Percentiles rank a stretch among this genome's conserved stretches.
These are phyloP conservation scores for Eretmocerus hayati DNA, from an alignment of 2,888 invertebrate genomes.

Conservation along the genomic window DNA sequence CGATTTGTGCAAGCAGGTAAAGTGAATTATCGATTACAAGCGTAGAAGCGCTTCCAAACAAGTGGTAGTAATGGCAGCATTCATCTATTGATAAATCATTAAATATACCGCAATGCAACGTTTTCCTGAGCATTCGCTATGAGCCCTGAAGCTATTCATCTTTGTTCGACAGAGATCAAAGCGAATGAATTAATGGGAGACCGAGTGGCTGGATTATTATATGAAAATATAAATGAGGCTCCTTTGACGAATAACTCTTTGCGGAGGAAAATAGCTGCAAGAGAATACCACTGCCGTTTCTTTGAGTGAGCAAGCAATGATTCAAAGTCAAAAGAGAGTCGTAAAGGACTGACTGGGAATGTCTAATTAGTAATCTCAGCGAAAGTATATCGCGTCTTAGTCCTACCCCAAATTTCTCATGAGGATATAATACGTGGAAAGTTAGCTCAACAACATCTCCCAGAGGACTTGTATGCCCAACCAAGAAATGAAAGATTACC, in stretches of 20 bases:
- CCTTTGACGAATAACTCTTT: background rate
- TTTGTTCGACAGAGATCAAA: conserved; percentile 3
- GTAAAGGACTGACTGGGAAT: background rate
- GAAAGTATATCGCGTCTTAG: too few species aligned
- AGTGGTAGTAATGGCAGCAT: too few species aligned
- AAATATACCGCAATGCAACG: background rate
- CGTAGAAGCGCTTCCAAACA: conserved; percentile 2
- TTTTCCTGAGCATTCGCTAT: background rate
- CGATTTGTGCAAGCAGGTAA: background rate
- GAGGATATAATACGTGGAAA: too few species aligned
- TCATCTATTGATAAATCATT: conserved; percentile 15
- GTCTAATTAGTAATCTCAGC: conserved; percentile 8
- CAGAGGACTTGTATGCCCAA: too few species aligned
- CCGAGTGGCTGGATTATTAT: conserved; percentile 4
- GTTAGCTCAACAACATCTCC: too few species aligned
- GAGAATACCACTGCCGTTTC: background rate
- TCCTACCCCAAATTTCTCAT: too few species aligned
- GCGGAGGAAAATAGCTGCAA: background rate
- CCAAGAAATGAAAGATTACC: too few species aligned
- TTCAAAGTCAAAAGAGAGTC: background rate
- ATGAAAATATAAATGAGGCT: conserved; percentile 4
- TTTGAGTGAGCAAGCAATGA: background rate
- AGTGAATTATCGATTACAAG: conserved; percentile 2
- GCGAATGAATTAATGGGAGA: conserved; percentile 1
- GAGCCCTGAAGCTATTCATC: background rate